Evolutionary conservation across 1,140 invertebrate genomes (phyloP), one percentile per base, ranked within the genome.

Genomic region (Bombus consobrinus): DNA sequence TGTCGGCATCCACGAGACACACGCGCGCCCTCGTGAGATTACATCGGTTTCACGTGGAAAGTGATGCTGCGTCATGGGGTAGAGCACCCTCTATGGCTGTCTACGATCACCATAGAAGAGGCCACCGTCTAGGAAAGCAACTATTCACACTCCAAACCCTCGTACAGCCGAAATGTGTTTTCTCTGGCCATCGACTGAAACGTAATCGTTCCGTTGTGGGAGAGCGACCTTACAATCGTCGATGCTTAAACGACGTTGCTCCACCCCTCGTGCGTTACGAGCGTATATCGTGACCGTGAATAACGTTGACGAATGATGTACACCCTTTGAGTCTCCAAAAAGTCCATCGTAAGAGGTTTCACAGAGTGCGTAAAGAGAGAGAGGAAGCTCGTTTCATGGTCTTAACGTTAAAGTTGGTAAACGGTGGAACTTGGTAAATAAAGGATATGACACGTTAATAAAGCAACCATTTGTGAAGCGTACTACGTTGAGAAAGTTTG

Each of bases 231-330:
- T 41, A 64, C 43, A 41, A 28, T 73, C 25, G 59, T 32, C 74
- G 79, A 82, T 69, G 87, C 62, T 76, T 71, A 71, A 66, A 88
- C 59, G 83, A 86, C 32, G 59, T 53, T 53, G 39, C 62, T 41
- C 74, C 13, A 15, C 39, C 53, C 34, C 34, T 53, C 32, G 8
- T 22, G n/a, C 53, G 53, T 68, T 80, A 62, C 73, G 68, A 76
- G 73, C 87, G 47, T 77, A 80, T 89, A 92, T 85, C 88, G 85
- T 89, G 91, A 93, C 87, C 88, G 88, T 91, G 88, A 91, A 93
- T 93, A 93, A 93, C 89, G 90, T 85, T 89, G 90, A 91, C 87
- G 83, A 91, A 92, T 89, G 91, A 92, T 77, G 72, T 43, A 68
- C 78, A 73, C 72, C 47, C 53, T 62, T 47, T 53, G 34, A 43